A percentile compares a stretch with the other conserved stretches of the same genome.
Evolutionary conservation across 2,113 vertebrate species (phyloP).

Genomic region (Amblyopsis rosae): DNA sequence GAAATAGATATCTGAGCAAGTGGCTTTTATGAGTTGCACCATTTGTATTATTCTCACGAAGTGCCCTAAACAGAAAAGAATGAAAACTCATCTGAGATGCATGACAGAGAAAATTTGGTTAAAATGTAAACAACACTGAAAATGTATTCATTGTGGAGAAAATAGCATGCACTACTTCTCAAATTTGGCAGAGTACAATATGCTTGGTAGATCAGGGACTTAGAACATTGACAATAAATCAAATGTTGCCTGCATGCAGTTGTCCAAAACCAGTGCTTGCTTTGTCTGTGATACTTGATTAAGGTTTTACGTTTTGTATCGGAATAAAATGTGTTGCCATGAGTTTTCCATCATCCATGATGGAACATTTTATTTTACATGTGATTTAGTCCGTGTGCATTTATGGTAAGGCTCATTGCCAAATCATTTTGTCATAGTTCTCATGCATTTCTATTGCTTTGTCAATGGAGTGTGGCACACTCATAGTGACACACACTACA

Average conservation of each 20-base stretch:
- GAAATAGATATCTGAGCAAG: slow-evolving; percentile 8
- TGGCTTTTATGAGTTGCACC: slow-evolving; percentile 7
- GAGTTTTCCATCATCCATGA: slow-evolving; percentile 1
- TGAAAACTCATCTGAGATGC: slow-evolving; percentile 14
- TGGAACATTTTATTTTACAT: slow-evolving; percentile 12
- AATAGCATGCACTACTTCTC: slow-evolving; percentile 8
- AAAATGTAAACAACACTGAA: neutral
- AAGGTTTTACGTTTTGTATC: no score
- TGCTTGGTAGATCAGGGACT: neutral
- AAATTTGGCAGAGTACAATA: slow-evolving; percentile 6
- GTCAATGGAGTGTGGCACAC: slow-evolving; percentile 21
- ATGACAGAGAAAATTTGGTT: neutral
- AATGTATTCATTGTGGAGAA: neutral
- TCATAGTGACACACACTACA: slow-evolving; percentile 19
- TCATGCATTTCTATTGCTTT: neutral
- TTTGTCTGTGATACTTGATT: no score
- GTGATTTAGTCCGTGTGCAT: slow-evolving; percentile 23
- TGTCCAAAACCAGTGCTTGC: no score
- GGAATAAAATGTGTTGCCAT: neutral
- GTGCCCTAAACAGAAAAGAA: slow-evolving; percentile 15
- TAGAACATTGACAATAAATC: no score
- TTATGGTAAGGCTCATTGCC: slow-evolving; percentile 27
- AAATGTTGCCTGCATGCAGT: no score
- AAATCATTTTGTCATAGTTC: slow-evolving; percentile 3
- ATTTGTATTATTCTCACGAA: slow-evolving; percentile 4